phyloP scores from a whole-genome alignment of 2,113 vertebrate genomes.

The Acanthisitta chloris region DNA sequence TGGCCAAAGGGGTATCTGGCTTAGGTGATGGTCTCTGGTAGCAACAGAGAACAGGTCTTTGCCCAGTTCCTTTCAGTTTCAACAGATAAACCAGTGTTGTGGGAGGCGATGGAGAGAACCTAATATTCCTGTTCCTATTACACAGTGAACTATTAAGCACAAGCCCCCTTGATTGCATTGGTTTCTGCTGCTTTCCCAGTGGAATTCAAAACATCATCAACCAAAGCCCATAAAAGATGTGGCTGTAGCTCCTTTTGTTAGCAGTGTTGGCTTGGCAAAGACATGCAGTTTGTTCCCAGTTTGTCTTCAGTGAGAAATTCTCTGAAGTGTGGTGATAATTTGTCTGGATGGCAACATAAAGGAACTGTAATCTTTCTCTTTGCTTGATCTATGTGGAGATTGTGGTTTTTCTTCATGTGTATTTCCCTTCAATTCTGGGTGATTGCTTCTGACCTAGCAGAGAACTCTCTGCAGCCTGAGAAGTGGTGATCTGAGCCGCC shows the following conservation, averaged over 20 bases:
- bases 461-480: neutral
- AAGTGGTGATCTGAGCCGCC: neutral
- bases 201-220: neutral
- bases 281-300: neutral
- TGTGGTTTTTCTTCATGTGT: neutral
- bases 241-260: neutral
- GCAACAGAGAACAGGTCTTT: neutral
- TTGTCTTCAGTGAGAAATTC: conserved; percentile 21
- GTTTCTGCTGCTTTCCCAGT: neutral
- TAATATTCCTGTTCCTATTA: neutral
- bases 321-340: conserved; percentile 19
- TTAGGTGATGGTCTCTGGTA: neutral
- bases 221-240: neutral
- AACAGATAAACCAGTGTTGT: neutral
- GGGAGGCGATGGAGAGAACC: neutral
- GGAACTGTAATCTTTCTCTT: neutral
- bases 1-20: neutral
- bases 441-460: neutral
- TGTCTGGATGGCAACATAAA: neutral
- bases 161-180: neutral
- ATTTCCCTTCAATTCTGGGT: neutral
- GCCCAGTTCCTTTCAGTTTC: neutral
- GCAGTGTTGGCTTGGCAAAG: neutral
- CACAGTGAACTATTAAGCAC: neutral
- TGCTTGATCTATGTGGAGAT: neutral